Percentiles rank a stretch among this genome's conserved stretches.
Evolutionary conservation across 2,113 vertebrate genomes (phyloP).

Genomic region (Coracopsis vasa): DNA sequence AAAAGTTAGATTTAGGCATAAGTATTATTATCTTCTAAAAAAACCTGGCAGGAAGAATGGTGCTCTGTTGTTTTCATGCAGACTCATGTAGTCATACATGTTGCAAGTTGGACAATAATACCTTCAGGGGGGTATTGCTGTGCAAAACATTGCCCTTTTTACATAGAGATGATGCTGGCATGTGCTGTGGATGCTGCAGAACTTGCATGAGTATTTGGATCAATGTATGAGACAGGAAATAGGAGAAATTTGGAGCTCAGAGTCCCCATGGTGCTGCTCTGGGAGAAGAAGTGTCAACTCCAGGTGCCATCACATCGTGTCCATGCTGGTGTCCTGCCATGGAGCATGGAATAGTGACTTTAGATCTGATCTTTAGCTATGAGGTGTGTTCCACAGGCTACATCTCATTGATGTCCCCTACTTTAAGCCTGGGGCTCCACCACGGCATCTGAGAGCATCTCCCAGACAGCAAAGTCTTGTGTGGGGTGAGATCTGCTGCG

Average conservation of each 20-base stretch:
- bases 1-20: background rate
- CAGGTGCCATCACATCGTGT: background rate
- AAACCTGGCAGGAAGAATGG: background rate
- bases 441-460: accelerated
- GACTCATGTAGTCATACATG: background rate
- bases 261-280: background rate
- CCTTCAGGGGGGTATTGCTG: background rate
- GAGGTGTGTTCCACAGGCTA: background rate
- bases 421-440: background rate
- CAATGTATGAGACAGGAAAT: accelerated
- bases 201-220: background rate
- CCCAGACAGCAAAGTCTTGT: background rate
- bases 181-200: background rate
- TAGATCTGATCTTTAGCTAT: background rate
- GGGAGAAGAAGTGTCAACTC: background rate
- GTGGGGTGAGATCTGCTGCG: background rate
- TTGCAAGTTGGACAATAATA: background rate
- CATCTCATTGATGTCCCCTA: background rate
- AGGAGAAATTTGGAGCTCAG: background rate
- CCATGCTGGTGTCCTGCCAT: background rate
- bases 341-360: background rate
- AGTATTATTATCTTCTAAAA: background rate
- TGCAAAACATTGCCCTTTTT: background rate
- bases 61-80: background rate
- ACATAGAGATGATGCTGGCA: accelerated